phyloP scores from a whole-genome alignment of 2,113 vertebrate genomes.

The Thryonomys swinderianus region DNA sequence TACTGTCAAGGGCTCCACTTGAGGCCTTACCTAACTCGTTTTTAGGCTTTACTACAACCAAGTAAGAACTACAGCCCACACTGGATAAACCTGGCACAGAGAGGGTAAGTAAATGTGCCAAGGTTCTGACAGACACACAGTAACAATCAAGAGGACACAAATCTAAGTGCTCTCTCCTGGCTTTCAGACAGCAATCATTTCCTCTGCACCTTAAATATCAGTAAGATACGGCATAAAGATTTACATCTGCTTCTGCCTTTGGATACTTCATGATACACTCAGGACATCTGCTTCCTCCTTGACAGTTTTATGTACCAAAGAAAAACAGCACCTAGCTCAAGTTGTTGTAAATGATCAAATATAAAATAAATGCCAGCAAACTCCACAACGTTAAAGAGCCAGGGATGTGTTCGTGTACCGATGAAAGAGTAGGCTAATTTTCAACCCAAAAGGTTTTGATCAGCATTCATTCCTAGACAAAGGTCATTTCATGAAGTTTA shows the following conservation, averaged over 20 bases:
- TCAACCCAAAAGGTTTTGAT: not conserved
- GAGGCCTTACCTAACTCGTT: not conserved
- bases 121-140: not conserved
- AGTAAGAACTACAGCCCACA: not conserved
- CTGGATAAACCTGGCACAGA: not conserved
- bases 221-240: not conserved
- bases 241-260: not conserved
- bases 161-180: not conserved
- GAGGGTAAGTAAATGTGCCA: not conserved
- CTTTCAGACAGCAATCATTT: not conserved
- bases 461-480: not conserved
- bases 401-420: not conserved
- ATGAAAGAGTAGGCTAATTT: not conserved
- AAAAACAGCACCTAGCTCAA: not conserved
- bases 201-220: not conserved
- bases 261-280: not conserved
- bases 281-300: not conserved
- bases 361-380: not conserved
- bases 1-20: not conserved
- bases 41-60: not conserved
- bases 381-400: not conserved
- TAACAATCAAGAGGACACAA: not conserved
- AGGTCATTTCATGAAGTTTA: slow-evolving; percentile 71
- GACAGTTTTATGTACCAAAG: not conserved
- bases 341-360: not conserved